phyloP scores from a whole-genome alignment of 2,888 invertebrate species.

The Formica aserva region DNA sequence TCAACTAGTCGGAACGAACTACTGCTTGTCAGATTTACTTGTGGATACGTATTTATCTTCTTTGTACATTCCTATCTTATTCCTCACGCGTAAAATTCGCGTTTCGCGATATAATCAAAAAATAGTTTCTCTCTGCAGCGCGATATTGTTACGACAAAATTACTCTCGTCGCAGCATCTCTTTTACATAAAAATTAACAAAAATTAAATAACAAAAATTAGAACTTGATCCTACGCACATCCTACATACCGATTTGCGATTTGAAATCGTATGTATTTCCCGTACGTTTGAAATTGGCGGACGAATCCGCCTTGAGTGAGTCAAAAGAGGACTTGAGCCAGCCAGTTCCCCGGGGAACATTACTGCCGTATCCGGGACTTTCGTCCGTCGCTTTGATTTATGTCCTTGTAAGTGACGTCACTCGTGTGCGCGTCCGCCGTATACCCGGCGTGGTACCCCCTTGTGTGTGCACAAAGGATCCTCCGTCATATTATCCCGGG shows the following conservation, averaged over 20 bases:
- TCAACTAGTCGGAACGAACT: slow-evolving; percentile 61
- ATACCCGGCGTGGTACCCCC: slow-evolving; percentile 59
- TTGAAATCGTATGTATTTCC: slow-evolving; percentile 8
- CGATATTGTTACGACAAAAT: neutral
- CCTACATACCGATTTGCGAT: slow-evolving; percentile 1
- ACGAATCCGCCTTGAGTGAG: slow-evolving; percentile 59
- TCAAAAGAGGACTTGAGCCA: slow-evolving; percentile 66
- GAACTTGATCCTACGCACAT: slow-evolving; percentile 5
- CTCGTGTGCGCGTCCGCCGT: slow-evolving; percentile 82
- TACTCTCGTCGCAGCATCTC: neutral
- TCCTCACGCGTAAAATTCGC: neutral
- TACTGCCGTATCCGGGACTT: slow-evolving; percentile 77
- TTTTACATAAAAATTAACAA: slow-evolving; percentile 11
- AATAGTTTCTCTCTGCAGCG: neutral
- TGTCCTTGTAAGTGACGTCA: slow-evolving; percentile 86
- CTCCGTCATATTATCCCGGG: slow-evolving; percentile 84
- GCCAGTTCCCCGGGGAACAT: slow-evolving; percentile 77
- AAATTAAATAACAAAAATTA: neutral
- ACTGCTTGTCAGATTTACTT: slow-evolving; percentile 11
- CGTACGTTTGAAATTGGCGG: slow-evolving; percentile 43
- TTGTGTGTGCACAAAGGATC: slow-evolving; percentile 85
- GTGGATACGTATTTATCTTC: neutral
- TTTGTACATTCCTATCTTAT: neutral
- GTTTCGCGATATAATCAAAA: neutral
- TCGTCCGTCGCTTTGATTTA: slow-evolving; percentile 85